Percentiles rank a stretch among this genome's conserved stretches.
Conservation (phyloP, 2,113 vertebrate species). For the Pedetes capensis region DNA sequence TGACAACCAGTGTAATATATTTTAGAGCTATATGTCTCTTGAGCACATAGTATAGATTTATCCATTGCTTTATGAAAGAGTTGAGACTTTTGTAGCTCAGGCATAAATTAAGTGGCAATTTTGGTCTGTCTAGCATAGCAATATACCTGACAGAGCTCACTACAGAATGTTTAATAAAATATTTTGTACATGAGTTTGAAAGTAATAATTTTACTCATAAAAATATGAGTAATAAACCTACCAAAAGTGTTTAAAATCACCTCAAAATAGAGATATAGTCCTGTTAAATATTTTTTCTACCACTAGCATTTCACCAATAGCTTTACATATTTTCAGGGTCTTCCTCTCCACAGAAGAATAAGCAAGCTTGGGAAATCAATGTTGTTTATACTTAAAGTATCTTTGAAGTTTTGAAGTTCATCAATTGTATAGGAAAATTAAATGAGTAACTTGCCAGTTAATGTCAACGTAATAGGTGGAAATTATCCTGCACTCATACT, state of each 20-base stretch:
- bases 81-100: not conserved
- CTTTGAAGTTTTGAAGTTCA: not conserved
- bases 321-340: not conserved
- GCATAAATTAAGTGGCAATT: not conserved
- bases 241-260: not conserved
- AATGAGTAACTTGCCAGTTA: not conserved
- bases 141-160: not conserved
- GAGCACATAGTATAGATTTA: too few species aligned
- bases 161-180: not conserved
- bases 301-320: not conserved
- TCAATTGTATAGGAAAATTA: not conserved
- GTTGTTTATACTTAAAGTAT: not conserved
- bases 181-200: too few species aligned
- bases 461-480: not conserved
- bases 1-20: not conserved
- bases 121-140: not conserved
- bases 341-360: not conserved
- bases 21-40: too few species aligned
- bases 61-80: too few species aligned
- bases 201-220: not conserved
- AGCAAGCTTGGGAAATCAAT: conserved; percentile 1
- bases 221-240: not conserved
- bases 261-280: not conserved
- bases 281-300: too few species aligned
- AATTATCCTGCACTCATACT: not conserved